These are phyloP conservation scores for Blastobasis lacticolella DNA, from an alignment of 2,888 invertebrate genomes.

Conservation along the genomic window DNA sequence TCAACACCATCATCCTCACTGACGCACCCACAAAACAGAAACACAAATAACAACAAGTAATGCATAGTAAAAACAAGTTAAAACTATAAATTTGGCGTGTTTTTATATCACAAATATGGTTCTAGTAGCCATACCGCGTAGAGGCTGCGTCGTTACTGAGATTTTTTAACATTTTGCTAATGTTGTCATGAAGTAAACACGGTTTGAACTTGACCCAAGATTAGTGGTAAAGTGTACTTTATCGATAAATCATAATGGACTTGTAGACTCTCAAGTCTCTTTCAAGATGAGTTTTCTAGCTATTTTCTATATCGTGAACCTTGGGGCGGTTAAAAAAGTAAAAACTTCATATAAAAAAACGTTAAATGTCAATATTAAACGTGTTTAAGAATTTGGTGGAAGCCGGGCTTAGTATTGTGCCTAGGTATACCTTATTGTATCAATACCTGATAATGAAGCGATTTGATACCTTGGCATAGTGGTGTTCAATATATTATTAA, in stretches of 20 bases:
- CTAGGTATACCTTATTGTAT: constrained; percentile 1
- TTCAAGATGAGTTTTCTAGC: not conserved
- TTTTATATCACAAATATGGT: too few species aligned
- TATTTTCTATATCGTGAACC: not conserved
- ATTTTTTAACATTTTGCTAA: constrained; percentile 65
- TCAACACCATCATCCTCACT: constrained; percentile 50
- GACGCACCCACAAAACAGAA: constrained; percentile 34
- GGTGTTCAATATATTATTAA: too few species aligned
- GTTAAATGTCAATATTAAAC: too few species aligned
- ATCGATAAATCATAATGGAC: not conserved
- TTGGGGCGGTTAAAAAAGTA: too few species aligned
- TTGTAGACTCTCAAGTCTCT: too few species aligned
- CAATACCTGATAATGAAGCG: constrained; percentile 1
- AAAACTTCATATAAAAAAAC: too few species aligned
- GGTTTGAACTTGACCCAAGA: constrained; percentile 66
- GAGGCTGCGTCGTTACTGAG: constrained; percentile 44
- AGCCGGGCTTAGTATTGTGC: not conserved
- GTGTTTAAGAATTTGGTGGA: too few species aligned
- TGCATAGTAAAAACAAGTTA: constrained; percentile 24
- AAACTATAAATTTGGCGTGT: constrained; percentile 13
- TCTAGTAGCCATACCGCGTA: constrained; percentile 23
- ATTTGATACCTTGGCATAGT: too few species aligned
- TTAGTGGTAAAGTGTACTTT: constrained; percentile 27
- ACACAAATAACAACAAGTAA: constrained; percentile 26
- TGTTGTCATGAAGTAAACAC: constrained; percentile 44